Conservation (phyloP, 53 echinoderm and acorn worm genomes). For the Holothuria scabra region DNA sequence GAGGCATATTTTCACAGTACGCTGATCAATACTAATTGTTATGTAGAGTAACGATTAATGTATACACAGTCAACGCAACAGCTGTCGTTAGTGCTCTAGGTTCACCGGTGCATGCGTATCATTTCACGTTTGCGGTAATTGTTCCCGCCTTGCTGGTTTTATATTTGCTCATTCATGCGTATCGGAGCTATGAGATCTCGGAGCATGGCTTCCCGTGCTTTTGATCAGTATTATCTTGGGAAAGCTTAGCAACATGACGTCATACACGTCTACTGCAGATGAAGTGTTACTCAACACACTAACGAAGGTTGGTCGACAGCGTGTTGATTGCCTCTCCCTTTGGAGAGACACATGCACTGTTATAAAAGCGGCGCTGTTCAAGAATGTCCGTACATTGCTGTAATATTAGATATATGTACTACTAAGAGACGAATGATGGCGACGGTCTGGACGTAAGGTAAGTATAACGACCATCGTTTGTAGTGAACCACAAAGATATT, state of each 20-base stretch:
- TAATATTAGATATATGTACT: no score
- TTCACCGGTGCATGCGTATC: constrained; percentile 7
- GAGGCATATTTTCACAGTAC: background rate
- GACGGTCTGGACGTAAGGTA: no score
- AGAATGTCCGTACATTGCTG: no score
- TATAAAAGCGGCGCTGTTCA: no score
- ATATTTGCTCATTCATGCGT: constrained; percentile 34
- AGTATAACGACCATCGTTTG: no score
- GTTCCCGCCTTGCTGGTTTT: background rate
- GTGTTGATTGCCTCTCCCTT: no score
- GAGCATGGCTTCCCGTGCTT: no score
- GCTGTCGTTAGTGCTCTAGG: constrained; percentile 21
- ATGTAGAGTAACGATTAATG: constrained; percentile 33
- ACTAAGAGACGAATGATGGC: no score
- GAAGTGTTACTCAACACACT: constrained; percentile 9
- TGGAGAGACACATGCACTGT: no score
- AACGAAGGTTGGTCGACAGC: constrained; percentile 3
- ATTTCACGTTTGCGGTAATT: constrained; percentile 20
- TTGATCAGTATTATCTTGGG: constrained; percentile 7
- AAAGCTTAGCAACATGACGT: constrained; percentile 21
- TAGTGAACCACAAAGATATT: no score
- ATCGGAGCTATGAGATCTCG: constrained; percentile 8
- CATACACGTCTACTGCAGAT: constrained; percentile 14
- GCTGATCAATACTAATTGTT: constrained; percentile 42
- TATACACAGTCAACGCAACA: constrained; percentile 6